A percentile compares a stretch with the other conserved stretches of the same genome.
Evolutionary conservation across 1,140 invertebrate species (phyloP).

Genomic region (Battus philenor): DNA sequence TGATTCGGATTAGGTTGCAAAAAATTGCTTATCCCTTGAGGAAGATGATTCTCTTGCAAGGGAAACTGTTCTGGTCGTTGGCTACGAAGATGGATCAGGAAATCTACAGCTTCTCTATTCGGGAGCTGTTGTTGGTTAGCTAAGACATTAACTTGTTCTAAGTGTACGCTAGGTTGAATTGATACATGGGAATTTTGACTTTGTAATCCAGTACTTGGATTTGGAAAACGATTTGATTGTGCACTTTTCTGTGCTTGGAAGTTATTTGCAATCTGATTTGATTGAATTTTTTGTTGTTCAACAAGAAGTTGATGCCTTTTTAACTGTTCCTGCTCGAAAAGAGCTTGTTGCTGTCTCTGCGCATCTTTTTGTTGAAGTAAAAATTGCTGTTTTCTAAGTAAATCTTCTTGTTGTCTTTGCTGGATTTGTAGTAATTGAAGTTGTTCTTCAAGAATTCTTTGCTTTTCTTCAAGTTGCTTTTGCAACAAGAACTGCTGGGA

Average conservation of each 20-base stretch:
- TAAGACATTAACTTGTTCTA: slow-evolving; percentile 47
- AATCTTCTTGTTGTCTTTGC: slow-evolving; percentile 82
- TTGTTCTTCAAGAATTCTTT: slow-evolving; percentile 82
- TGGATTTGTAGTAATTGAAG: slow-evolving; percentile 80
- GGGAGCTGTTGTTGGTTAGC: slow-evolving; percentile 59
- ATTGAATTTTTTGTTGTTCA: slow-evolving; percentile 60
- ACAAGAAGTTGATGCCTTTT: slow-evolving; percentile 62
- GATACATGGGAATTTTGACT: slow-evolving; percentile 56
- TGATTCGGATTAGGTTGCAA: slow-evolving; percentile 45
- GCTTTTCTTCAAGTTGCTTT: slow-evolving; percentile 81
- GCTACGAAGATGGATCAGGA: slow-evolving; percentile 62
- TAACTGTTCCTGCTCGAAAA: slow-evolving; percentile 70
- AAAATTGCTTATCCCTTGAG: slow-evolving; percentile 65
- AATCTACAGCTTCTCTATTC: slow-evolving; percentile 70
- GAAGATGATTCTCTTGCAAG: slow-evolving; percentile 70
- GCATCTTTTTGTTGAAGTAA: slow-evolving; percentile 74
- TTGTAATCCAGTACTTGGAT: slow-evolving; percentile 35
- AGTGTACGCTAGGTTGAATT: slow-evolving; percentile 72
- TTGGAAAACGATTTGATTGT: slow-evolving; percentile 46
- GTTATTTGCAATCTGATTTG: slow-evolving; percentile 35
- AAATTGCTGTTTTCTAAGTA: slow-evolving; percentile 79
- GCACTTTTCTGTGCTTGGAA: slow-evolving; percentile 44
- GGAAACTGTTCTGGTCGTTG: slow-evolving; percentile 67
- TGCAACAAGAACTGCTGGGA: slow-evolving; percentile 71
- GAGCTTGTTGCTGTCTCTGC: slow-evolving; percentile 77